Base-by-base conservation (phyloP, 1,140 invertebrate species). In the Rhyacophila brunnea region DNA sequence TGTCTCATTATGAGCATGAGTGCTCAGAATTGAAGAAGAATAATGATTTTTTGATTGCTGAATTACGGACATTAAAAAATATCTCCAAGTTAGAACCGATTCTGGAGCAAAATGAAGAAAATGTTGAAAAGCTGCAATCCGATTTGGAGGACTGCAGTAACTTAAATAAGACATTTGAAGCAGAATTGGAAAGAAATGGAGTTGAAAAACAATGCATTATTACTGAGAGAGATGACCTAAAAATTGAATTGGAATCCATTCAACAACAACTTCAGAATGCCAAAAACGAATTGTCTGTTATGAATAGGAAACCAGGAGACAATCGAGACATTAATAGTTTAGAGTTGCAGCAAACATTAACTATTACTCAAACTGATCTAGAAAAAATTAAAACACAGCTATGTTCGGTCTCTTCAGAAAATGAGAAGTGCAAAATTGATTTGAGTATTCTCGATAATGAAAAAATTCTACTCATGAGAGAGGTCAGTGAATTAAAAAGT, bases 91-190 rank as follows among this genome's bases (percentile, higher is more conserved):
- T 87, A 47, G 82, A 86, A 67, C 84, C 85, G 7, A 87, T 87
- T 47, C 81, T 82, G 42, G 84, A 87, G 71, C 80, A 83, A 1
- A 84, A 85, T 66, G 85, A 87, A 74, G 83, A 86, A 59, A 85
- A 81, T 63, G 68, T 85, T 34, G 69, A 79, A 0, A 77, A 81
- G 58, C 68, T 86, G 62, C 84, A 87, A 70, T 73, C 74, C 0
- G 83, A 85, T 71, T 65, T 86, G 42, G 84, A 84, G 34, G 80
- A 82, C 62, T 76, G 71, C 34, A 79, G 69, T 52, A 75, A 70
- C 58, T 70, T 77, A 3, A 80, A 80, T 62, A 75, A 76, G 65
- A 74, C 67, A 11, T 74, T 81, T 64, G 76, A 80, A 67, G 71
- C 71, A 10, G 72, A 80, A 71, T 77, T 79, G 34, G 68, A 72